Evolutionary conservation across 2,888 invertebrate species (phyloP).

Genomic region (Tenthredo distinguenda): DNA sequence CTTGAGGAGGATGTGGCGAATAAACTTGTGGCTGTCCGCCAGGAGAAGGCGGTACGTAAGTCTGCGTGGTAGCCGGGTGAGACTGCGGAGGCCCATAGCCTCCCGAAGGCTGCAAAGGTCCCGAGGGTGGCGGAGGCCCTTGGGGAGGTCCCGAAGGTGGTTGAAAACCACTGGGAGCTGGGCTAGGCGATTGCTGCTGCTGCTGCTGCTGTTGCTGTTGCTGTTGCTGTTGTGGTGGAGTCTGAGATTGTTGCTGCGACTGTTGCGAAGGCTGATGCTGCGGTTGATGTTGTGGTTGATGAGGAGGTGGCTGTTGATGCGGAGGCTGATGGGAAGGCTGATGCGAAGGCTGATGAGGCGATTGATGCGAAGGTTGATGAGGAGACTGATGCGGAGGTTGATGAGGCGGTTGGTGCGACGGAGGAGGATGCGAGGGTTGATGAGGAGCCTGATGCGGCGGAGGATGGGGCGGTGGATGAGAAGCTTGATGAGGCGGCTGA

Average conservation of each 20-base stretch:
- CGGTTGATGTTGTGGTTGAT: slow-evolving; percentile 78
- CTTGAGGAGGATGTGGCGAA: slow-evolving; percentile 81
- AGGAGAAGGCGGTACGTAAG: slow-evolving; percentile 75
- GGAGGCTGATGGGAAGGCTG: slow-evolving; percentile 63
- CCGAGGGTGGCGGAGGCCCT: slow-evolving; percentile 73
- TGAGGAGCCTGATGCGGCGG: slow-evolving; percentile 75
- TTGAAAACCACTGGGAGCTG: slow-evolving; percentile 80
- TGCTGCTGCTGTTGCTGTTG: slow-evolving; percentile 76
- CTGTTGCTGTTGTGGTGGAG: slow-evolving; percentile 70
- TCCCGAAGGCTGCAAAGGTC: slow-evolving; percentile 74
- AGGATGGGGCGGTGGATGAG: slow-evolving; percentile 70
- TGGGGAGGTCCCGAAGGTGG: slow-evolving; percentile 75
- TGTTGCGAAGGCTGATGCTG: slow-evolving; percentile 80
- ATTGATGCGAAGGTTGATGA: slow-evolving; percentile 65
- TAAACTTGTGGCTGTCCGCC: slow-evolving; percentile 81
- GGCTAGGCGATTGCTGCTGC: slow-evolving; percentile 78
- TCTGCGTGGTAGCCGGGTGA: slow-evolving; percentile 79
- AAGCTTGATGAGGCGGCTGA: slow-evolving; percentile 79
- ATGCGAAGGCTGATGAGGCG: slow-evolving; percentile 69
- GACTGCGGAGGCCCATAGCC: slow-evolving; percentile 79
- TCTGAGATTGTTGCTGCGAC: slow-evolving; percentile 67
- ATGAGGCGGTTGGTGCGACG: slow-evolving; percentile 73
- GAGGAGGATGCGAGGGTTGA: slow-evolving; percentile 73
- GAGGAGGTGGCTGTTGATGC: slow-evolving; percentile 71
- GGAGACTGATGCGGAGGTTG: slow-evolving; percentile 56